Conservation (phyloP, 2,888 invertebrate genomes). For the Leptinotarsa haldemani region DNA sequence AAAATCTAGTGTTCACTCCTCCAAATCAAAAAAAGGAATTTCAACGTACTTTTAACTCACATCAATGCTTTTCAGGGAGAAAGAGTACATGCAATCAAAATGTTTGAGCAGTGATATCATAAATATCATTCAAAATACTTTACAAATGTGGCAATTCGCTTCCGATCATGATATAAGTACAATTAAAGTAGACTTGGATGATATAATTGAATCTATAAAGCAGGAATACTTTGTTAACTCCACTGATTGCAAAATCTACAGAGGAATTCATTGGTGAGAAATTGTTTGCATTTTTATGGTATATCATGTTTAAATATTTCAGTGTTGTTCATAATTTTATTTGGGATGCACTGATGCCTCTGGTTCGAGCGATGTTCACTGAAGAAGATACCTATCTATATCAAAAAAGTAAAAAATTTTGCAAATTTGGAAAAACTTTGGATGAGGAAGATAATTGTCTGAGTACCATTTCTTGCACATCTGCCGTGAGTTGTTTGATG, state of each 20-base stretch:
- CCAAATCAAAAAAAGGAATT: too few relatives aligned
- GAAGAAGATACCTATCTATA: conserved; percentile 60
- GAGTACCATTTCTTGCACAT: conserved; percentile 63
- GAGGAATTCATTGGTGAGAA: conserved; percentile 44
- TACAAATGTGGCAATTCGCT: conserved; percentile 40
- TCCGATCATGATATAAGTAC: conserved; percentile 32
- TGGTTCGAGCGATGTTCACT: conserved; percentile 56
- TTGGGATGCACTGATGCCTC: conserved; percentile 60
- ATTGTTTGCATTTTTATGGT: neutral
- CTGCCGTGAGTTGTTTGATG: conserved; percentile 58
- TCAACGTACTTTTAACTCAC: neutral
- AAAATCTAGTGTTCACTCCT: too few relatives aligned
- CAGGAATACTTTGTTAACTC: conserved; percentile 22
- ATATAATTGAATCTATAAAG: conserved; percentile 33
- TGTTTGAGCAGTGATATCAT: conserved; percentile 37
- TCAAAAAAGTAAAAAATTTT: conserved; percentile 49
- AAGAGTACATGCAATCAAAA: conserved; percentile 24
- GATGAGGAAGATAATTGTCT: conserved; percentile 49
- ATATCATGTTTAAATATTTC: conserved; percentile 27
- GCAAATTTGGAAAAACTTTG: conserved; percentile 7
- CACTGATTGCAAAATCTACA: conserved; percentile 23
- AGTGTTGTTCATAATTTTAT: conserved; percentile 55
- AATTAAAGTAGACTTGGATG: conserved; percentile 39
- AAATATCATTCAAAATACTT: conserved; percentile 34
- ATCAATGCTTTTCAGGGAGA: conserved; percentile 30